Conservation (phyloP, 2,113 vertebrate species). For the Sebastes schlegelii region DNA sequence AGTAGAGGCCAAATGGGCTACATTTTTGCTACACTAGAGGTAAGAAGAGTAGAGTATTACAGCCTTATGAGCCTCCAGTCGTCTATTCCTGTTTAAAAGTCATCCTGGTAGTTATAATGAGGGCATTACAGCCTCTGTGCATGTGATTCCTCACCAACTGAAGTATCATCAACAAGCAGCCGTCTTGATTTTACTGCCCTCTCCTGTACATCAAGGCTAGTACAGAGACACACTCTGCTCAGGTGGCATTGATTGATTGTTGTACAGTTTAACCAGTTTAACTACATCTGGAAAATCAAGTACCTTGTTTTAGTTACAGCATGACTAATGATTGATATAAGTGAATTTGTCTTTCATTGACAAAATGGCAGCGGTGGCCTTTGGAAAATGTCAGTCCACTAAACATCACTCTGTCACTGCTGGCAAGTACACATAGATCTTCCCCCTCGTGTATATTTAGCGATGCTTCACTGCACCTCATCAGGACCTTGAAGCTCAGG, state of each 20-base stretch:
- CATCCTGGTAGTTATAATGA: neutral
- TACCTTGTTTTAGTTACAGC: neutral
- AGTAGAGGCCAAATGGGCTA: too few relatives aligned
- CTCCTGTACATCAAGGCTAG: conserved; percentile 2
- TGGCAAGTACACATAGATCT: neutral
- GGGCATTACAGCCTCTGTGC: neutral
- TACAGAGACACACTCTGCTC: neutral
- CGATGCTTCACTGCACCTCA: neutral
- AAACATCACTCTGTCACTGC: neutral
- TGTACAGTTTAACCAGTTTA: neutral
- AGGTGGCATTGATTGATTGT: neutral
- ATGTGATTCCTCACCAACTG: neutral
- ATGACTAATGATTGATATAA: neutral
- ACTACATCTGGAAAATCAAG: neutral
- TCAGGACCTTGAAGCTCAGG: neutral
- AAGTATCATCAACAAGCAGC: neutral
- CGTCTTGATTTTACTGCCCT: conserved; percentile 20
- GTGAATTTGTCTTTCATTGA: neutral
- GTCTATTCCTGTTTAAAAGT: neutral
- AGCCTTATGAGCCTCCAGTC: neutral
- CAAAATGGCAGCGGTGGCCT: conserved; percentile 24
- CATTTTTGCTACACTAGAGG: too few relatives aligned
- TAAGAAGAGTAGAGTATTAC: neutral
- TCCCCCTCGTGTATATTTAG: neutral
- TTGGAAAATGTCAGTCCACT: conserved; percentile 56